Conservation (phyloP, 1,140 invertebrate genomes). For the Panulirus ornatus region DNA sequence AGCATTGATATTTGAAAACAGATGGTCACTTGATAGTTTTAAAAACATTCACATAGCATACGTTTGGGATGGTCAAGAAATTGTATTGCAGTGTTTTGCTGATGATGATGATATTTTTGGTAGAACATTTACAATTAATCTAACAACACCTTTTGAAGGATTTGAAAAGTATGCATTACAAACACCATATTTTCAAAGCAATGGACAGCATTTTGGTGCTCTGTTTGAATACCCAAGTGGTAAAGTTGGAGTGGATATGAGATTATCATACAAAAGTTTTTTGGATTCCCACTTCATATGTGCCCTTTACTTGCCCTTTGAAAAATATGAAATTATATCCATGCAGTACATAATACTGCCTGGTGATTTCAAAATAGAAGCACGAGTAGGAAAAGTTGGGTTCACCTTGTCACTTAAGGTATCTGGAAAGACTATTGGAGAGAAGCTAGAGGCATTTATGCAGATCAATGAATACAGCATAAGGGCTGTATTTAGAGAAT, state of each 20-base stretch:
- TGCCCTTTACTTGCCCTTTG: constrained; percentile 37
- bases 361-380: not conserved
- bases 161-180: constrained; percentile 22
- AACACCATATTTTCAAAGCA: not conserved
- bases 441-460: not conserved
- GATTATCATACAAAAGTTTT: not conserved
- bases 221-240: constrained; percentile 41
- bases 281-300: constrained; percentile 6
- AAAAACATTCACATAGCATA: not conserved
- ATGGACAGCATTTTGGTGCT: not conserved
- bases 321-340: constrained; percentile 49
- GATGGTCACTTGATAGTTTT: not conserved
- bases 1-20: not conserved
- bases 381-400: constrained; percentile 51
- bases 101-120: constrained; percentile 21
- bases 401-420: constrained; percentile 4
- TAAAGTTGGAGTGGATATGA: constrained; percentile 41
- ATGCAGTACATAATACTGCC: not conserved
- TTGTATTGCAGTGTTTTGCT: not conserved
- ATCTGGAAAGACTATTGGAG: not conserved
- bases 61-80: not conserved
- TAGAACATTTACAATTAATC: not conserved
- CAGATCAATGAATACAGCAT: constrained; percentile 27
- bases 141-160: constrained; percentile 35
- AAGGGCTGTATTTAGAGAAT: not conserved